Evolutionary conservation across 2,888 invertebrate genomes (phyloP).

Genomic region (Agrotis puta): DNA sequence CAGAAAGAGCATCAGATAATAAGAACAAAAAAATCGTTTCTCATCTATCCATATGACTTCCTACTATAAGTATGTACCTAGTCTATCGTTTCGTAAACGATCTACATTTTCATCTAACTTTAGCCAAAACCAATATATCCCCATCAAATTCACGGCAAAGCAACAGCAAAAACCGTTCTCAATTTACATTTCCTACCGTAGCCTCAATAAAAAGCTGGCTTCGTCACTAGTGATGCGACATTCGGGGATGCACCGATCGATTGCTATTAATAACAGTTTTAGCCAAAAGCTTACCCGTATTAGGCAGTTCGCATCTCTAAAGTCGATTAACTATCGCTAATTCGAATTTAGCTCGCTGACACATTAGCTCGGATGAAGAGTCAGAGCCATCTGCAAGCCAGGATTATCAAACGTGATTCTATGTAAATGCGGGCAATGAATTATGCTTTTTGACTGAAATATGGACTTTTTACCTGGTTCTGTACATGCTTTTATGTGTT

Average conservation of each 20-base stretch:
- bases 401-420: constrained; percentile 61
- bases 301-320: constrained; percentile 70
- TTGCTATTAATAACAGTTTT: constrained; percentile 73
- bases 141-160: constrained; percentile 31
- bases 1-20: not conserved
- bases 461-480: constrained; percentile 21
- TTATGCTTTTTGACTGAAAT: constrained; percentile 35
- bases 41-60: not conserved
- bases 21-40: not conserved
- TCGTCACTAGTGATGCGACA: constrained; percentile 40
- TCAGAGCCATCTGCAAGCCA: constrained; percentile 61
- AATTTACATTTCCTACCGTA: constrained; percentile 46
- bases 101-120: constrained; percentile 18
- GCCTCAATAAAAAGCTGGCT: constrained; percentile 42
- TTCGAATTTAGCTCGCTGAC: constrained; percentile 74
- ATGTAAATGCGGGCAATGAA: constrained; percentile 59
- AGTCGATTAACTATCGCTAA: constrained; percentile 75
- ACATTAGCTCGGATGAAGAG: constrained; percentile 69
- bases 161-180: constrained; percentile 28
- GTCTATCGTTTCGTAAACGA: not conserved
- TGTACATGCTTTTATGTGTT: constrained; percentile 17
- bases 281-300: constrained; percentile 69
- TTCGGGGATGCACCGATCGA: constrained; percentile 52
- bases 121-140: constrained; percentile 13
- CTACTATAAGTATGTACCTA: not conserved